Evolutionary conservation across 2,113 vertebrate species (phyloP).

Genomic region (Mustela nigripes): DNA sequence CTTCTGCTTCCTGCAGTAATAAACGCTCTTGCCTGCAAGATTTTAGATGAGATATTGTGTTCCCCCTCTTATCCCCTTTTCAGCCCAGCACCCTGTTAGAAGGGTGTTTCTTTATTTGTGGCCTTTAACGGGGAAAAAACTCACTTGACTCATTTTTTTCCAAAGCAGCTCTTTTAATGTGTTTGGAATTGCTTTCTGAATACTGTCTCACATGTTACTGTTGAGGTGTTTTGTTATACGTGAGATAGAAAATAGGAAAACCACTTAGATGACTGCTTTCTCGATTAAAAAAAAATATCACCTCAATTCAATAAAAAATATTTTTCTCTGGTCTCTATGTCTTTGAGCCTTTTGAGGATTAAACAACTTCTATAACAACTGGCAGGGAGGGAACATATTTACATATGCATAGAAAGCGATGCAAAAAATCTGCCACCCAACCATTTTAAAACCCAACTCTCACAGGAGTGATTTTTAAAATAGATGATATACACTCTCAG

Average conservation of each 20-base stretch:
- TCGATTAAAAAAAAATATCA: slow-evolving; percentile 68
- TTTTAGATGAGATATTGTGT: slow-evolving; percentile 87
- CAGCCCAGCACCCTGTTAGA: slow-evolving; percentile 77
- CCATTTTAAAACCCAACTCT: slow-evolving; percentile 30
- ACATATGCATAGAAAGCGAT: slow-evolving; percentile 64
- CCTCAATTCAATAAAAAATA: slow-evolving; percentile 75
- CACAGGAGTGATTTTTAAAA: slow-evolving; percentile 56
- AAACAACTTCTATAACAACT: slow-evolving; percentile 65
- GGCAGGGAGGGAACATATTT: slow-evolving; percentile 54
- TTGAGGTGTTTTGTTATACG: slow-evolving; percentile 79
- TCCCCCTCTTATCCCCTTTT: slow-evolving; percentile 77
- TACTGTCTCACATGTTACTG: slow-evolving; percentile 79
- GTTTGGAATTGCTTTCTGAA: slow-evolving; percentile 84
- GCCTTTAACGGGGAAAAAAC: slow-evolving; percentile 75
- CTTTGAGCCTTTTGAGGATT: slow-evolving; percentile 73
- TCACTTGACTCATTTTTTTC: slow-evolving; percentile 85
- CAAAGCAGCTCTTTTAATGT: slow-evolving; percentile 83
- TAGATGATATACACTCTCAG: neutral
- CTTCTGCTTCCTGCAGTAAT: slow-evolving; percentile 84
- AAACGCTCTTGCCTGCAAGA: slow-evolving; percentile 83
- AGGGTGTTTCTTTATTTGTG: slow-evolving; percentile 75
- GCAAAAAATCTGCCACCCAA: slow-evolving; percentile 20
- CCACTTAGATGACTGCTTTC: slow-evolving; percentile 78
- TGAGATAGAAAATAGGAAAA: slow-evolving; percentile 82
- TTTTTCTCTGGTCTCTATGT: slow-evolving; percentile 65